phyloP scores from a whole-genome alignment of 2,797 vertebrate genomes.

The Lithobates pipiens region DNA sequence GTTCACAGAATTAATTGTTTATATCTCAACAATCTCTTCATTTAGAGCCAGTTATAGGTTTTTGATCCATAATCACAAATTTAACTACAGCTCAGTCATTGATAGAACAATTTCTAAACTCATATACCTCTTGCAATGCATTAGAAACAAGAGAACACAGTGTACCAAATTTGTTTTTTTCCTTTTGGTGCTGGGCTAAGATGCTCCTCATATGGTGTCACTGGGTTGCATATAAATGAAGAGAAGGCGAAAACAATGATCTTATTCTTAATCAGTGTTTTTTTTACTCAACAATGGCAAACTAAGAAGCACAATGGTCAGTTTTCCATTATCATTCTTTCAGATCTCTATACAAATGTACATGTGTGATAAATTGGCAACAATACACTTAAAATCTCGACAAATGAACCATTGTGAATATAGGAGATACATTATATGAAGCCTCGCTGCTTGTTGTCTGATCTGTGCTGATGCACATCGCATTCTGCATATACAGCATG shows the following conservation, averaged over 20 bases:
- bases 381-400: neutral
- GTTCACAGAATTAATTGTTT: neutral
- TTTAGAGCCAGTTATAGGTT: neutral
- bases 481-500: neutral
- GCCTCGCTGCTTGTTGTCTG: neutral
- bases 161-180: constrained; percentile 15
- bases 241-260: constrained; percentile 5
- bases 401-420: neutral
- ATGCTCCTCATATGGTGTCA: constrained; percentile 50
- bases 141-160: constrained; percentile 18
- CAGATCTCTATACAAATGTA: neutral
- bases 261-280: neutral
- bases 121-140: neutral
- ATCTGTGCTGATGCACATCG: neutral
- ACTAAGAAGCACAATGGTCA: neutral
- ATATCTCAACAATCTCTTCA: neutral
- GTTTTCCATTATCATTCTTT: constrained; percentile 1
- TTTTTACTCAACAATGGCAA: constrained; percentile 16
- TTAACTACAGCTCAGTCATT: neutral
- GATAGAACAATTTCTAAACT: neutral
- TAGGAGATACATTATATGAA: neutral
- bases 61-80: neutral
- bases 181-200: constrained; percentile 29
- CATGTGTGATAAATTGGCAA: neutral
- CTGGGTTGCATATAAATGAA: constrained; percentile 31